phyloP scores from a whole-genome alignment of 2,113 vertebrate genomes.

The Struthidea cinerea region DNA sequence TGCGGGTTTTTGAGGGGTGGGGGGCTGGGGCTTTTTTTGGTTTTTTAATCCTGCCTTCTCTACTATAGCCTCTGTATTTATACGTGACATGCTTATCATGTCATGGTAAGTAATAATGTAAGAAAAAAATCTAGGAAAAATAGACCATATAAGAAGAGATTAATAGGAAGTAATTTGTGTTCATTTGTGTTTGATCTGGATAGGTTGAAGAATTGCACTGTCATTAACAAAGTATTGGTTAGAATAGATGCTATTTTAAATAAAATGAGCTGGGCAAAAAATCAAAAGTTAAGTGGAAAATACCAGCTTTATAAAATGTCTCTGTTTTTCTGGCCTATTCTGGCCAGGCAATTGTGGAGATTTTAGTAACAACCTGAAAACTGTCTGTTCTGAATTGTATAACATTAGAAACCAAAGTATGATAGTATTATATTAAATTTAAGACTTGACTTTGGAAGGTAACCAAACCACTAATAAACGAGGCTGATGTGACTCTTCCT shows the following conservation, averaged over 20 bases:
- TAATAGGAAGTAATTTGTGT: background rate
- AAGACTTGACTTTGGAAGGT: background rate
- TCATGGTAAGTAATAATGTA: background rate
- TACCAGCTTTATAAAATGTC: background rate
- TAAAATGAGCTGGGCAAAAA: background rate
- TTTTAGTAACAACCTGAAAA: background rate
- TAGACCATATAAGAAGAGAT: background rate
- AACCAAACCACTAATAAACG: background rate
- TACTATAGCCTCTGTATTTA: background rate
- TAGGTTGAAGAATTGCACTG: background rate
- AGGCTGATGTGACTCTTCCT: background rate
- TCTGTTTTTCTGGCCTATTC: background rate
- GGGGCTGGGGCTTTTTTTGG: background rate
- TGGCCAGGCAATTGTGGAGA: background rate
- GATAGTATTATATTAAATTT: background rate
- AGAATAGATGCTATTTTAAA: background rate
- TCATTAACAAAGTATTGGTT: background rate
- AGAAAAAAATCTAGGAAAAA: background rate
- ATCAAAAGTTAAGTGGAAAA: background rate
- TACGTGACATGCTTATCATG: background rate
- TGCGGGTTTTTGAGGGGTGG: fast-evolving
- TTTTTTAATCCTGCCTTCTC: background rate
- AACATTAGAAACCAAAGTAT: background rate
- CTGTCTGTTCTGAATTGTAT: background rate
- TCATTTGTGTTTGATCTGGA: background rate